These are phyloP conservation scores for Micrastur ruficollis DNA, from an alignment of 2,797 vertebrate genomes.

Conservation along the genomic window DNA sequence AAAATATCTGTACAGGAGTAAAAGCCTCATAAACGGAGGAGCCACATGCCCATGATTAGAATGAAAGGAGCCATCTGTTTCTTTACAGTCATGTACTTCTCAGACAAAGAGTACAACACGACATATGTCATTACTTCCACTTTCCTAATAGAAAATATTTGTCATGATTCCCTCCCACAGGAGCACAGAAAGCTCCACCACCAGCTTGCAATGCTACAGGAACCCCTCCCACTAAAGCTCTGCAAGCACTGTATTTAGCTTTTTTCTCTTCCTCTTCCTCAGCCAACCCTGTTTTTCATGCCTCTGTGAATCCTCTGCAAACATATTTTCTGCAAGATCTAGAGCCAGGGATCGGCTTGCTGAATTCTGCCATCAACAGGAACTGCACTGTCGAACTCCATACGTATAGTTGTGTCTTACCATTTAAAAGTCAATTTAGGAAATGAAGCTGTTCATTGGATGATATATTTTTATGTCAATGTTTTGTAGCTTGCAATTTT, in stretches of 20 bases:
- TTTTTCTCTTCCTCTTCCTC: neutral
- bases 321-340: neutral
- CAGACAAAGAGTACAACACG: constrained; percentile 39
- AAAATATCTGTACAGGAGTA: neutral
- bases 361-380: neutral
- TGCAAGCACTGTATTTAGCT: neutral
- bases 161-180: constrained; percentile 26
- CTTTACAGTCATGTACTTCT: constrained; percentile 47
- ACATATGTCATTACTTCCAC: constrained; percentile 57
- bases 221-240: neutral
- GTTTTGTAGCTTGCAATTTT: neutral
- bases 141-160: constrained; percentile 45
- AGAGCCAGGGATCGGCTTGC: neutral
- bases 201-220: neutral
- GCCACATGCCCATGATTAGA: constrained; percentile 21
- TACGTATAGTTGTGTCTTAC: neutral
- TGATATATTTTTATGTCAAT: neutral
- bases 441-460: neutral
- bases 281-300: neutral
- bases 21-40: neutral
- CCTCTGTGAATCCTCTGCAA: neutral
- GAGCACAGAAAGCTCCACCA: neutral
- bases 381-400: neutral
- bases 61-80: constrained; percentile 62
- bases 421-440: neutral